phyloP scores from a whole-genome alignment of 1,140 invertebrate species.

The Holotrichia oblita region DNA sequence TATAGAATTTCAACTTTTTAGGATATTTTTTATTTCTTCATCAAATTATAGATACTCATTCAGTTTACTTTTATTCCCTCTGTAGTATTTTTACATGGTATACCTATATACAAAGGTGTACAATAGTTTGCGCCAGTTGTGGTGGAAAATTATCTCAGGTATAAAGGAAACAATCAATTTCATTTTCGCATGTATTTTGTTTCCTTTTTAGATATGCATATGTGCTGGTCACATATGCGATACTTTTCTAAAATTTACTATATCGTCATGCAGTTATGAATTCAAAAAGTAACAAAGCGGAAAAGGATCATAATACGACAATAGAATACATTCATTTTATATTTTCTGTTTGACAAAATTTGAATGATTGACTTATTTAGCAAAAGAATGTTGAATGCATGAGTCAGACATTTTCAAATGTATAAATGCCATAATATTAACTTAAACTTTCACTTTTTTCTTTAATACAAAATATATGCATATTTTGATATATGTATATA shows the following conservation, averaged over 20 bases:
- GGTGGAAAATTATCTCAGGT: constrained; percentile 31
- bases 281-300: neutral
- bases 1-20: neutral
- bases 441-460: constrained; percentile 15
- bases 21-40: neutral
- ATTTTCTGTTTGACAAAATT: constrained; percentile 20
- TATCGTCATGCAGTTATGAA: constrained; percentile 32
- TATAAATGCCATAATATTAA: constrained; percentile 34
- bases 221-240: constrained; percentile 20
- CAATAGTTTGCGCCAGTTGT: constrained; percentile 17
- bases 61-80: neutral
- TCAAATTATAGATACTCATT: neutral
- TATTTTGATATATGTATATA: constrained; percentile 26
- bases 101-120: neutral
- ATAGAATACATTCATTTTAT: neutral
- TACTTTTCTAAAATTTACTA: constrained; percentile 18
- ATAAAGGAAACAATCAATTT: constrained; percentile 38
- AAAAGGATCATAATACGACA: neutral
- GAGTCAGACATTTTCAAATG: constrained; percentile 30
- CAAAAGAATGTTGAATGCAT: neutral
- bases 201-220: neutral
- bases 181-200: constrained; percentile 22
- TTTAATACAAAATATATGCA: neutral
- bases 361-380: constrained; percentile 26
- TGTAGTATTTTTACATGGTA: neutral